phyloP scores from a whole-genome alignment of 2,113 vertebrate genomes.

The Neofelis nebulosa region DNA sequence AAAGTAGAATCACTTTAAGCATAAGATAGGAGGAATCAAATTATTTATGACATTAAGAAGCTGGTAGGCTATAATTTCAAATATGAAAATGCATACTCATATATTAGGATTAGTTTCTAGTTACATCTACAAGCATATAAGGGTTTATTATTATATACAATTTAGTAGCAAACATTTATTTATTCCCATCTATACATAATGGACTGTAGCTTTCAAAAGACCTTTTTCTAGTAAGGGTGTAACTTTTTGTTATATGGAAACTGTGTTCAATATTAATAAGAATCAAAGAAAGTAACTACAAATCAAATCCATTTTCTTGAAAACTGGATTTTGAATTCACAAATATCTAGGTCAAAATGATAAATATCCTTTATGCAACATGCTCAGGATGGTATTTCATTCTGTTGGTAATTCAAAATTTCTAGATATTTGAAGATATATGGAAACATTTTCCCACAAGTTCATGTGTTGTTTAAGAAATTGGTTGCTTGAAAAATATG shows the following conservation, averaged over 20 bases:
- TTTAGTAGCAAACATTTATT: background rate
- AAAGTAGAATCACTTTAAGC: background rate
- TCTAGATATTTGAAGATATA: background rate
- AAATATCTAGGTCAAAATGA: conserved; percentile 35
- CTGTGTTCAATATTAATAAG: background rate
- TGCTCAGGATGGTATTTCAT: conserved; percentile 34
- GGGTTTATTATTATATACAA: background rate
- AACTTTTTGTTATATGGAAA: background rate
- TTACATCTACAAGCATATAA: background rate
- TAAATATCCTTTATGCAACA: background rate
- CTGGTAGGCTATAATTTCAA: background rate
- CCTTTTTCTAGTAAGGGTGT: background rate
- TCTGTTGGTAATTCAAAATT: background rate
- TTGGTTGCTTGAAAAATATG: background rate
- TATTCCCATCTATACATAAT: background rate
- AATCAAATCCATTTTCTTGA: background rate
- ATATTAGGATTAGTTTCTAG: background rate
- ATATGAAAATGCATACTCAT: background rate
- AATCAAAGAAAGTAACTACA: background rate
- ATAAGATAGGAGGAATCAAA: background rate
- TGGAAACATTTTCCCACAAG: background rate
- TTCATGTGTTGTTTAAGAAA: background rate
- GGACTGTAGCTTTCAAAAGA: background rate
- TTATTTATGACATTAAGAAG: background rate
- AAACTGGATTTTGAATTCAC: conserved; percentile 30